A percentile compares a stretch with the other conserved stretches of the same genome.
These are phyloP conservation scores for Nyctibius bracteatus DNA, from an alignment of 2,113 vertebrate species.

Conservation along the genomic window DNA sequence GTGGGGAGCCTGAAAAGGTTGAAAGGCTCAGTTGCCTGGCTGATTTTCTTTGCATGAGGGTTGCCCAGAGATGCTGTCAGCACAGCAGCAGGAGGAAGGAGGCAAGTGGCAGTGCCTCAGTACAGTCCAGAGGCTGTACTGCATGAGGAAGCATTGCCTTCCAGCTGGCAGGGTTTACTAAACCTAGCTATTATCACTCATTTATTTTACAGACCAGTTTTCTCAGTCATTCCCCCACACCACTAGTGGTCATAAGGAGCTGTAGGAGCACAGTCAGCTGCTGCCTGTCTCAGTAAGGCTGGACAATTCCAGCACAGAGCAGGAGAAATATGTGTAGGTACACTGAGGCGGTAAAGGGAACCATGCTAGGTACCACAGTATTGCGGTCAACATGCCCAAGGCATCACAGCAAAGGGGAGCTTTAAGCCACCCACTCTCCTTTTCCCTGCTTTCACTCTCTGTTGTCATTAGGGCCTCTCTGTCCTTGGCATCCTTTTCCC, in stretches of 20 bases:
- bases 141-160: not conserved
- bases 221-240: not conserved
- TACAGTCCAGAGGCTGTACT: not conserved
- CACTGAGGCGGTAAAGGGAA: not conserved
- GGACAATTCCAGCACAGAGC: not conserved
- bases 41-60: not conserved
- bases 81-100: not conserved
- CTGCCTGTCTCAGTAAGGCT: not conserved
- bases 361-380: rapidly evolving
- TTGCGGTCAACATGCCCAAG: not conserved
- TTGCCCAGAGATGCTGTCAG: not conserved
- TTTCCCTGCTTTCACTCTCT: not conserved
- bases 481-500: not conserved
- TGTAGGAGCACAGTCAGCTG: not conserved
- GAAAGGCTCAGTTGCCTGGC: not conserved
- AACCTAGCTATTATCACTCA: not conserved
- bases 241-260: not conserved
- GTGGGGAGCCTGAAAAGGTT: not conserved
- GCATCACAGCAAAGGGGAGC: not conserved
- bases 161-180: not conserved
- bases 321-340: not conserved
- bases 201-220: not conserved
- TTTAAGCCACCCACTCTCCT: not conserved
- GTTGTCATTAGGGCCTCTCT: not conserved
- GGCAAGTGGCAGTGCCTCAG: not conserved